Conservation (phyloP, 2,797 vertebrate genomes). For the Sebastes elongatus region DNA sequence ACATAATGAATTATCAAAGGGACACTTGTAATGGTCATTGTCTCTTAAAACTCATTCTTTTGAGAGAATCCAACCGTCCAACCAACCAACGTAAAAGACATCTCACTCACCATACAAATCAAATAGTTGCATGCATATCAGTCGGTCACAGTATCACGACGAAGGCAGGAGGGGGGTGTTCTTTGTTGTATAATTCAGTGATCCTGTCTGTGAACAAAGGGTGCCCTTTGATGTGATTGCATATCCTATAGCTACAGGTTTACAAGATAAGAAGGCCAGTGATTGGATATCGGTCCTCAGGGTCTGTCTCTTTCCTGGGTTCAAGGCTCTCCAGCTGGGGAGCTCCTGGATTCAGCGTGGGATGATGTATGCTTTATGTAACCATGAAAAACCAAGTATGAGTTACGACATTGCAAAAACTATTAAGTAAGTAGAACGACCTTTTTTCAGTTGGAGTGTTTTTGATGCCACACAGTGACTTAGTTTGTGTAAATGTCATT, state of each 20-base stretch:
- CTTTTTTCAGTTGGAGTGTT: background rate
- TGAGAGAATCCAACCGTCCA: background rate
- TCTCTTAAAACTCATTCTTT: background rate
- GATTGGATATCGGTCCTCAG: constrained; percentile 17
- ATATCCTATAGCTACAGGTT: constrained; percentile 33
- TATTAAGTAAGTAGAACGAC: background rate
- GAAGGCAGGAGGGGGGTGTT: constrained; percentile 6
- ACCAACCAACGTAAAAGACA: background rate
- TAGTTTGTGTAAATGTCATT: background rate
- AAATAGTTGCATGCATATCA: background rate
- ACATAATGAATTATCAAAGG: background rate
- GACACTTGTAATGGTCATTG: background rate
- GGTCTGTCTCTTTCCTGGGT: constrained; percentile 17
- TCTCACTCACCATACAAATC: background rate
- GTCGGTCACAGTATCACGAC: constrained; percentile 7
- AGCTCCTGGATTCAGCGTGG: background rate
- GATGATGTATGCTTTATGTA: constrained; percentile 33
- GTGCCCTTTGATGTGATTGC: constrained; percentile 36
- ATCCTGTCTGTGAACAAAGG: constrained; percentile 34
- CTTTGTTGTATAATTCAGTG: constrained; percentile 59
- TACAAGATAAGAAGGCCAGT: constrained; percentile 3
- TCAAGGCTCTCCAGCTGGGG: constrained; percentile 22
- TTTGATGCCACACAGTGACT: background rate
- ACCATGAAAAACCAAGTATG: background rate
- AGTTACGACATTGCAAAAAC: no score